Conservation (phyloP, 2,888 invertebrate genomes). For the Kryphioiulus occultus region DNA sequence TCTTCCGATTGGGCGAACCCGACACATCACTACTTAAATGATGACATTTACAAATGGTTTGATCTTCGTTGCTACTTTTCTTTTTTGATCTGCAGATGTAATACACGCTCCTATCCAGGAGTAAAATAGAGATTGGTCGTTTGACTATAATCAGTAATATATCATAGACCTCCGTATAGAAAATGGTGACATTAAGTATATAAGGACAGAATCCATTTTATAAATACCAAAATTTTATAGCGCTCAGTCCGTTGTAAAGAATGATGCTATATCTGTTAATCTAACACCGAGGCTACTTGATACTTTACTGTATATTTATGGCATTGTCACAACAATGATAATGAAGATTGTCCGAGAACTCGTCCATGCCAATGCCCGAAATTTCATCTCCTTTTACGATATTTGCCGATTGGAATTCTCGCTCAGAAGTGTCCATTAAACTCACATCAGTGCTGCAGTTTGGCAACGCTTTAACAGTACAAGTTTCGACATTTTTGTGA, state of each 20-base stretch:
- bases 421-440: background rate
- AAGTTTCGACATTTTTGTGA: too few relatives aligned
- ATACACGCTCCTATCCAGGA: background rate
- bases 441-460: background rate
- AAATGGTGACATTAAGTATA: constrained; percentile 16
- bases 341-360: background rate
- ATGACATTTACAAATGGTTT: constrained; percentile 1
- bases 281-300: background rate
- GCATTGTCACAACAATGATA: background rate
- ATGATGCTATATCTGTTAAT: constrained; percentile 6
- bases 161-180: background rate
- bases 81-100: background rate
- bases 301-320: background rate
- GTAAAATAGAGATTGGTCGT: background rate
- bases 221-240: background rate
- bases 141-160: constrained; percentile 20
- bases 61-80: background rate
- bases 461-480: background rate
- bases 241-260: background rate
- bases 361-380: background rate
- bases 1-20: background rate
- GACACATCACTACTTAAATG: background rate
- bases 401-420: background rate
- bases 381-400: background rate
- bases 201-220: background rate